These are phyloP conservation scores for Amblyraja radiata DNA, from an alignment of 2,797 vertebrate species.

Conservation along the genomic window DNA sequence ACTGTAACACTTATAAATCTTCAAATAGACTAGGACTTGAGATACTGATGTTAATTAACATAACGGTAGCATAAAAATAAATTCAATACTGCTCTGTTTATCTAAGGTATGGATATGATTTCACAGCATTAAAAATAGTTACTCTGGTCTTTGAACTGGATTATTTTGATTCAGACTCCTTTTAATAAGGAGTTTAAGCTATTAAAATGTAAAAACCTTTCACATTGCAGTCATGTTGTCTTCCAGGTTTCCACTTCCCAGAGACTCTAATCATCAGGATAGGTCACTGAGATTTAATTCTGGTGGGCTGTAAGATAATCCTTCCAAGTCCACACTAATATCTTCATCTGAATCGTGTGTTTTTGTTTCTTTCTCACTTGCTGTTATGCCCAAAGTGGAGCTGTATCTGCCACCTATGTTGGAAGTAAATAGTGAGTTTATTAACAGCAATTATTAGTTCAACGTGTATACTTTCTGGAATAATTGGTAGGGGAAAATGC, in stretches of 20 bases:
- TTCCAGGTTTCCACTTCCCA: background rate
- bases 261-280: constrained; percentile 41
- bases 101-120: background rate
- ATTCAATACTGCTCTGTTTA: background rate
- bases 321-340: constrained; percentile 47
- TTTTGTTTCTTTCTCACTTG: background rate
- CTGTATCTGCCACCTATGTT: background rate
- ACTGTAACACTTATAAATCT: background rate
- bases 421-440: background rate
- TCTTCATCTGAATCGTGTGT: constrained; percentile 39
- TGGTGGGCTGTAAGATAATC: constrained; percentile 54
- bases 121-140: background rate
- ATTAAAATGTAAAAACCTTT: background rate
- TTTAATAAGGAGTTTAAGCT: background rate
- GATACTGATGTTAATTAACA: background rate
- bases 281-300: constrained; percentile 66
- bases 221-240: background rate
- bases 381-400: background rate
- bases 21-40: background rate
- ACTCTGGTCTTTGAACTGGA: background rate
- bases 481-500: too few species aligned
- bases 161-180: background rate
- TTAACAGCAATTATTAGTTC: background rate
- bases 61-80: background rate
- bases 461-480: too few species aligned